These are phyloP conservation scores for Apodemus agrarius DNA, from an alignment of 2,797 vertebrate species.

Conservation along the genomic window DNA sequence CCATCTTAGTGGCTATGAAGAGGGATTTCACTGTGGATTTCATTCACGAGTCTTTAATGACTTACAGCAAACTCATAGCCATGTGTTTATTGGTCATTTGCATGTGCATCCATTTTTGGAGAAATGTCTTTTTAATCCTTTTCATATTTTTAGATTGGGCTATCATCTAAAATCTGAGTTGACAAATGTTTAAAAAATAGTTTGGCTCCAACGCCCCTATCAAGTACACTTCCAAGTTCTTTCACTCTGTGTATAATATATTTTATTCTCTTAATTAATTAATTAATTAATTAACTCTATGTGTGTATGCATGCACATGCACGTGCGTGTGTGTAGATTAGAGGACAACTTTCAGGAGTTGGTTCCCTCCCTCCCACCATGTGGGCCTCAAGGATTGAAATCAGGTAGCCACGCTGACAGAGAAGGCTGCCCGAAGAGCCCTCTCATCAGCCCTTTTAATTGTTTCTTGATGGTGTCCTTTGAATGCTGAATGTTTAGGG, in stretches of 20 bases:
- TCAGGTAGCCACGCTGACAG: background rate
- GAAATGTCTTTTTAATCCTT: background rate
- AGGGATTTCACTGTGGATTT: background rate
- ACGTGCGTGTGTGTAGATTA: background rate
- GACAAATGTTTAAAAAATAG: background rate
- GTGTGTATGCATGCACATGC: background rate
- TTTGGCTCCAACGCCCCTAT: background rate
- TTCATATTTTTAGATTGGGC: background rate
- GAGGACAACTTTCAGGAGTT: background rate
- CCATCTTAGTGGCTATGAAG: background rate
- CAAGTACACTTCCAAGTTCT: background rate
- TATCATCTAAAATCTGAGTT: background rate
- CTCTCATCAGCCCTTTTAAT: background rate
- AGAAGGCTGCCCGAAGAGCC: background rate
- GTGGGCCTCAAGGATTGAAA: background rate
- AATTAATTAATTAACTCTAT: background rate
- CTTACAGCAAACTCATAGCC: background rate
- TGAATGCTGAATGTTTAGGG: background rate
- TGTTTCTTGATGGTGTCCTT: background rate
- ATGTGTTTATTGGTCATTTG: background rate
- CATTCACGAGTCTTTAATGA: background rate
- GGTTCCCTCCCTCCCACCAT: background rate
- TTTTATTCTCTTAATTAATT: constrained; percentile 19
- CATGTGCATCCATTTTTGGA: background rate
- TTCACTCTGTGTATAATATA: background rate